These are phyloP conservation scores for Zaprionus lineosus DNA, from an alignment of 2,888 invertebrate genomes.

Conservation along the genomic window DNA sequence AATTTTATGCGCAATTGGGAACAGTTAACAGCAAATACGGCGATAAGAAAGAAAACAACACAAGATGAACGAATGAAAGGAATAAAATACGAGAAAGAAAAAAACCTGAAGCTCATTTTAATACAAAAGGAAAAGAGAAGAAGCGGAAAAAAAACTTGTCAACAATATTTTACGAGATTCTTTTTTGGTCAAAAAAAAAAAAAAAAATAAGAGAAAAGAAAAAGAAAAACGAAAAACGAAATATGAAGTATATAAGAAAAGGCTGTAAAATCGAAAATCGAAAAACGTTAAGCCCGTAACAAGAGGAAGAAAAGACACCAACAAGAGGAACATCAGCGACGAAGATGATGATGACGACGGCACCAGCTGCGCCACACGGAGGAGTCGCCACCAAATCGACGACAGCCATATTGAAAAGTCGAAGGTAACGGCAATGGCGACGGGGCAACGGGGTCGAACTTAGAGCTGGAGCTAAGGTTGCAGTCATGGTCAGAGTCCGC, in stretches of 20 bases:
- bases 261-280: slow-evolving; percentile 45
- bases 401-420: slow-evolving; percentile 71
- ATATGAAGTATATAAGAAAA: no score
- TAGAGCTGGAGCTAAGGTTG: slow-evolving; percentile 13
- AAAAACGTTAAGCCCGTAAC: slow-evolving; percentile 53
- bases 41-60: no score
- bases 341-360: slow-evolving; percentile 28
- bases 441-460: slow-evolving; percentile 5
- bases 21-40: slow-evolving; percentile 77
- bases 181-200: slow-evolving; percentile 15
- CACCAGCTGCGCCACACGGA: slow-evolving; percentile 59
- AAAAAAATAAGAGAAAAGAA: neutral
- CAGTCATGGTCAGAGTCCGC: no score
- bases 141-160: slow-evolving; percentile 76
- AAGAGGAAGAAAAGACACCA: no score
- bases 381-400: slow-evolving; percentile 50
- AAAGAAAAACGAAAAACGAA: no score
- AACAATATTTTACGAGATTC: slow-evolving; percentile 72
- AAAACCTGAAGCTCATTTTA: slow-evolving; percentile 68
- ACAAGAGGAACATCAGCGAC: neutral
- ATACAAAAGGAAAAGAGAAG: slow-evolving; percentile 56
- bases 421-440: neutral
- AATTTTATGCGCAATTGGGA: slow-evolving; percentile 74
- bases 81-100: slow-evolving; percentile 19
- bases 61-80: no score